phyloP scores from a whole-genome alignment of 1,140 invertebrate species.

The Cyclina sinensis region DNA sequence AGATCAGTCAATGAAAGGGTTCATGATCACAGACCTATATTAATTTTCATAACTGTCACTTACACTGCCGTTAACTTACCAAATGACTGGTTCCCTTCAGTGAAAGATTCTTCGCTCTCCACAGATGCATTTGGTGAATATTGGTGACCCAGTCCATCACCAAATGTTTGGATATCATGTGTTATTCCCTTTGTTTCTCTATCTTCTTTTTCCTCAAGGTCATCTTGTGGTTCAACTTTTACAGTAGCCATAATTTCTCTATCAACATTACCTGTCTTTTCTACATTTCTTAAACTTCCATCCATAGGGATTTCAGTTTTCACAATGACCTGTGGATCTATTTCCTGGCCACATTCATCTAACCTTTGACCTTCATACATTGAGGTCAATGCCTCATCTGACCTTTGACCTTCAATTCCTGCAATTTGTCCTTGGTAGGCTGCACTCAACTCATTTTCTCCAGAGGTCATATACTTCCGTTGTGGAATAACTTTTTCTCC shows the following conservation, averaged over 20 bases:
- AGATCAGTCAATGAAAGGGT: background rate
- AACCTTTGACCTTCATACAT: background rate
- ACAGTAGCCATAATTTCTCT: background rate
- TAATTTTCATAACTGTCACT: no score
- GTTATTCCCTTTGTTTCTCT: background rate
- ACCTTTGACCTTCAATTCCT: background rate
- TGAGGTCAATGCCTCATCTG: background rate
- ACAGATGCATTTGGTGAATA: constrained; percentile 12
- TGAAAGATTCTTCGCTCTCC: background rate
- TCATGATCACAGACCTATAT: no score
- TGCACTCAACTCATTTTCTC: no score
- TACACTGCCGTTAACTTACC: no score
- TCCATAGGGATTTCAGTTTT: background rate
- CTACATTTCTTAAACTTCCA: background rate
- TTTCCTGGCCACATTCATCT: background rate
- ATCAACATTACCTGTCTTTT: background rate
- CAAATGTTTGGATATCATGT: constrained; percentile 1
- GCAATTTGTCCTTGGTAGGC: background rate
- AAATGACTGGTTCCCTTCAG: constrained; percentile 8
- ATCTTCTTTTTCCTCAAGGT: background rate
- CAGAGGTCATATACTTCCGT: background rate
- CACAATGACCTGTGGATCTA: background rate
- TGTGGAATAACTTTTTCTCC: background rate
- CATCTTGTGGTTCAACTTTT: background rate
- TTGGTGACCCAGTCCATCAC: background rate